Conservation (phyloP, 2,888 invertebrate species). For the Spodoptera littoralis region DNA sequence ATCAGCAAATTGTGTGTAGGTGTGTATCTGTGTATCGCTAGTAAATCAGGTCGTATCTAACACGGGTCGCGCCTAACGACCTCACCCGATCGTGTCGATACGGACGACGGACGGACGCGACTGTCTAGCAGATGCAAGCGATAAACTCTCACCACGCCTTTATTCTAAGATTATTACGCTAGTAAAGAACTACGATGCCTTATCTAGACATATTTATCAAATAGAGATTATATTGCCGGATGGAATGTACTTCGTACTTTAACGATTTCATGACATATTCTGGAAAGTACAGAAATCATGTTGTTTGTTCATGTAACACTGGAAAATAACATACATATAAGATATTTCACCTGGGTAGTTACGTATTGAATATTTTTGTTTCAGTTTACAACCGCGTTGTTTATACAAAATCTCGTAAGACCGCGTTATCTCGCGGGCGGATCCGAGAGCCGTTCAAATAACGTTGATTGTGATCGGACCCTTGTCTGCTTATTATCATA, state of each 20-base stretch:
- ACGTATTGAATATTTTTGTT: not conserved
- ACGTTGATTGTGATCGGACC: conserved; percentile 23
- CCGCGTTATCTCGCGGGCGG: conserved; percentile 6
- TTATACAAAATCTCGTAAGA: conserved; percentile 3
- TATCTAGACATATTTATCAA: no score
- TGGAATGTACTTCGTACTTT: no score
- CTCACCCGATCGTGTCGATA: conserved; percentile 29
- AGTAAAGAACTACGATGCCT: no score
- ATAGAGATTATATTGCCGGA: no score
- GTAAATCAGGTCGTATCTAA: conserved; percentile 43
- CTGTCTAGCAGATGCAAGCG: conserved; percentile 13
- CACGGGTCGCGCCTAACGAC: conserved; percentile 38
- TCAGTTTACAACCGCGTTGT: not conserved
- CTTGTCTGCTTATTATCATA: conserved; percentile 7
- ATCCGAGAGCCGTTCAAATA: conserved; percentile 1
- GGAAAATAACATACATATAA: no score
- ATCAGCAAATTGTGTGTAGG: conserved; percentile 31
- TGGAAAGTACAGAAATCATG: no score
- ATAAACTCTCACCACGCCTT: conserved; percentile 28
- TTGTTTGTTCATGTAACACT: no score
- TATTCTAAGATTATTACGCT: conserved; percentile 7
- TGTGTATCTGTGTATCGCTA: conserved; percentile 29
- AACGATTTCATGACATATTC: no score
- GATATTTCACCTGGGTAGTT: conserved; percentile 1
- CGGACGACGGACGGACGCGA: conserved; percentile 3